Evolutionary conservation across 2,797 vertebrate species (phyloP).

Genomic region (Acanthurus tractus): DNA sequence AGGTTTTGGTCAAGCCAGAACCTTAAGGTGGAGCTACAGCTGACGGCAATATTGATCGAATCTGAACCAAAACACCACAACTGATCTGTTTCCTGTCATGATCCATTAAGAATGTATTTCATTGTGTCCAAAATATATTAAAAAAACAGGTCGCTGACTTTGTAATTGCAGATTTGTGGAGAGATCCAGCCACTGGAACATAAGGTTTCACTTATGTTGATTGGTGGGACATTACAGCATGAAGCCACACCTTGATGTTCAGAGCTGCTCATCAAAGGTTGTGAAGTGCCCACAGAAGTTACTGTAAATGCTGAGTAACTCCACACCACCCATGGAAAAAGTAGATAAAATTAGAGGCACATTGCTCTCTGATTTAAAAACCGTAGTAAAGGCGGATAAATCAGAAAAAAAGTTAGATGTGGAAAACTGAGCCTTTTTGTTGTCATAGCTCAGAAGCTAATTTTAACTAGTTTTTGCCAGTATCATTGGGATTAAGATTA

Average conservation of each 20-base stretch:
- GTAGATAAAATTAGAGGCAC: too few species aligned
- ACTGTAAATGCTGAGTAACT: background rate
- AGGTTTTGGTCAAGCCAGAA: slow-evolving; percentile 29
- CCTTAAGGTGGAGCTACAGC: slow-evolving; percentile 38
- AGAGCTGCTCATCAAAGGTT: slow-evolving; percentile 6
- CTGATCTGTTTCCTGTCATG: slow-evolving; percentile 12
- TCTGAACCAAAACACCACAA: slow-evolving; percentile 31
- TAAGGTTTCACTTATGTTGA: background rate
- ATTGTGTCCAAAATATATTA: background rate
- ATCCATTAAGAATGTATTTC: background rate
- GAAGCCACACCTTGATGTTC: slow-evolving; percentile 2
- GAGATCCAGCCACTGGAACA: background rate
- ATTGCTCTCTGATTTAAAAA: background rate
- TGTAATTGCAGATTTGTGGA: background rate
- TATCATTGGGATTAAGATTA: background rate
- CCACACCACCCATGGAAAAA: too few species aligned
- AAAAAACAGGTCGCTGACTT: background rate
- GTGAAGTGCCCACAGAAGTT: background rate
- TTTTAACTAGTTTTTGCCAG: background rate
- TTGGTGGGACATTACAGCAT: background rate
- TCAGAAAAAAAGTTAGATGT: background rate
- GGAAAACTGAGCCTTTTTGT: background rate
- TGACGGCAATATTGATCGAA: slow-evolving; percentile 31
- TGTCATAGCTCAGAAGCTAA: background rate
- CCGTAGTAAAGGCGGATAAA: background rate